A percentile compares a stretch with the other conserved stretches of the same genome.
phyloP scores from a whole-genome alignment of 2,888 invertebrate genomes.

The Sesia apiformis region DNA sequence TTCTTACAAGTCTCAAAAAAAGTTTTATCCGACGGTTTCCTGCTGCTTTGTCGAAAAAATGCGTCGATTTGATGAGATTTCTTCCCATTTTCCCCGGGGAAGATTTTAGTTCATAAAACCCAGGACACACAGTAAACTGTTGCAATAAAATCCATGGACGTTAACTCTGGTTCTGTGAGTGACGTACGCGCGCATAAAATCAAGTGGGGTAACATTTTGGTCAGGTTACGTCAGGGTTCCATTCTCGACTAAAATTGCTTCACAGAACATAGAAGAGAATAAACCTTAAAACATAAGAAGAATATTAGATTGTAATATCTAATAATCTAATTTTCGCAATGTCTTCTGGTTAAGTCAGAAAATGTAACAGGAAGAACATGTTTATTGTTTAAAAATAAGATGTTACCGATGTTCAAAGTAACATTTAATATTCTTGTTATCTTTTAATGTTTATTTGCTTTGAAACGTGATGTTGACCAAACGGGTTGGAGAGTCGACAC shows the following conservation, averaged over 20 bases:
- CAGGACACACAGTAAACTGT: not conserved
- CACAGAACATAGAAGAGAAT: no score
- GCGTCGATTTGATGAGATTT: conserved; percentile 30
- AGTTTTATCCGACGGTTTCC: conserved; percentile 49
- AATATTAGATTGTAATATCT: no score
- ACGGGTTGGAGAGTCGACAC: no score
- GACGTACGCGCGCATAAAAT: not conserved
- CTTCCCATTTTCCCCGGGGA: conserved; percentile 17
- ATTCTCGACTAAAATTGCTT: not conserved
- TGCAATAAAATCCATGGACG: not conserved
- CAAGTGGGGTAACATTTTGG: not conserved
- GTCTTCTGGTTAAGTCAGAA: no score
- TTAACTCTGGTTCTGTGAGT: not conserved
- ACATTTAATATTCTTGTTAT: no score
- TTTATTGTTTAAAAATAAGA: no score
- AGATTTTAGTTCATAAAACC: conserved; percentile 9
- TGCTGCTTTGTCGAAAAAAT: conserved; percentile 19
- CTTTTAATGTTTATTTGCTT: no score
- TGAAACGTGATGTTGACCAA: no score
- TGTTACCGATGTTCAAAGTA: no score
- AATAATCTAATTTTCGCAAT: no score
- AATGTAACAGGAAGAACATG: no score
- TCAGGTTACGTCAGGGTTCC: not conserved
- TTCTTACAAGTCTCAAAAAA: conserved; percentile 51
- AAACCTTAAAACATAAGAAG: no score